phyloP scores from a whole-genome alignment of 2,888 invertebrate genomes.

The Oxytorus armatus region DNA sequence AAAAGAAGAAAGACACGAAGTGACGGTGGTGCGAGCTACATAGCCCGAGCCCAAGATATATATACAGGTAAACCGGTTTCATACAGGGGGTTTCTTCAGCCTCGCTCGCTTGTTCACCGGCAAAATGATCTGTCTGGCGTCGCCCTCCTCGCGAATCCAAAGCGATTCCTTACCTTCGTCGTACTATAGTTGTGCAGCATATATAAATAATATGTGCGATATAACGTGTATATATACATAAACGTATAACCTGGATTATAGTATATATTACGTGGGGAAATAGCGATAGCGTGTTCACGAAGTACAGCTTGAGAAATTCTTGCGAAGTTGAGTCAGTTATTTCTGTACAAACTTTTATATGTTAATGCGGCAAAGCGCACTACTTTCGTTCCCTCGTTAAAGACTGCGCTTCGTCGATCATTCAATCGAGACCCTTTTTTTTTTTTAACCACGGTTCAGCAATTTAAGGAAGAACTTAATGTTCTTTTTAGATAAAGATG shows the following conservation, averaged over 20 bases:
- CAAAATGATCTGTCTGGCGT: constrained; percentile 79
- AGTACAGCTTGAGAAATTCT: constrained; percentile 28
- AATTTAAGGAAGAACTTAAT: neutral
- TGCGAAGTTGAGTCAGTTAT: neutral
- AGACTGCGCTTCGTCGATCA: neutral
- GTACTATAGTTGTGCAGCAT: constrained; percentile 14
- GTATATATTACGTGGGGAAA: constrained; percentile 1
- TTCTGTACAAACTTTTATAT: neutral
- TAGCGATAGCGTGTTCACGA: constrained; percentile 1
- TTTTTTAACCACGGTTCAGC: neutral
- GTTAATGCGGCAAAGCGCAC: neutral
- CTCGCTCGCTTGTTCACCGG: constrained; percentile 67
- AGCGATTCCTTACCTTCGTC: constrained; percentile 54
- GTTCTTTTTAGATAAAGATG: neutral
- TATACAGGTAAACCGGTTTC: constrained; percentile 77
- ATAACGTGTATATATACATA: neutral
- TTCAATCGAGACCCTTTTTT: neutral
- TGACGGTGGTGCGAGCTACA: constrained; percentile 63
- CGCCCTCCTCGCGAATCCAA: constrained; percentile 64
- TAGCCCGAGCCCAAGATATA: constrained; percentile 51
- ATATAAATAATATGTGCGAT: constrained; percentile 18
- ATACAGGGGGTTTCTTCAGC: constrained; percentile 73
- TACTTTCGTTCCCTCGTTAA: neutral
- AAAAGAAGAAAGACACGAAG: constrained; percentile 59
- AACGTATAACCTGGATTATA: constrained; percentile 5